Evolutionary conservation across 1,140 invertebrate species (phyloP).

Genomic region (Drosophila azteca): DNA sequence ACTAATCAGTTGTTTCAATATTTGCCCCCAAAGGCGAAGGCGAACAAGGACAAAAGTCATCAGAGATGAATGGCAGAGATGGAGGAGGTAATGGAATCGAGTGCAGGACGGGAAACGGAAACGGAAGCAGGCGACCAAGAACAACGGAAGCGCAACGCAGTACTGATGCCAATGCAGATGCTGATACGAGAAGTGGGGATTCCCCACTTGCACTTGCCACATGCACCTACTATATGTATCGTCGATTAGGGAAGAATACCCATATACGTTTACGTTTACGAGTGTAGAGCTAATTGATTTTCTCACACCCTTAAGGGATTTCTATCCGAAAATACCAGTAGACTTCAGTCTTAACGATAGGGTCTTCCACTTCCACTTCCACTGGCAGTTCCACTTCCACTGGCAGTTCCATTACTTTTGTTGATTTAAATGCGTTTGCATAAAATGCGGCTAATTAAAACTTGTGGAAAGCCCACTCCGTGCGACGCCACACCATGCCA

Average conservation of each 20-base stretch:
- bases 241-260: slow-evolving; percentile 34
- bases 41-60: slow-evolving; percentile 59
- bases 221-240: not conserved
- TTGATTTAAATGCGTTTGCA: slow-evolving; percentile 71
- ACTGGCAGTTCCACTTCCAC: slow-evolving; percentile 9
- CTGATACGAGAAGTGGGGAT: not conserved
- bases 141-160: slow-evolving; percentile 37
- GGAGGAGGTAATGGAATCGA: not conserved
- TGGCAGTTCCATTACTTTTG: slow-evolving; percentile 27
- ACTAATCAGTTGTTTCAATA: slow-evolving; percentile 81
- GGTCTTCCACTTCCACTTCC: no score
- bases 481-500: no score
- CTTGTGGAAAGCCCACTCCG: slow-evolving; percentile 50
- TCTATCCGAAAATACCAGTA: not conserved
- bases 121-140: slow-evolving; percentile 38
- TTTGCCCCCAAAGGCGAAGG: slow-evolving; percentile 48
- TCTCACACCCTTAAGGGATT: slow-evolving; percentile 45
- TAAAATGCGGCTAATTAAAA: slow-evolving; percentile 81
- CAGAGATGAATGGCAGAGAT: slow-evolving; percentile 20
- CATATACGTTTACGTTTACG: no score
- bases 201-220: not conserved
- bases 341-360: slow-evolving; percentile 9
- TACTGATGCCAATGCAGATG: slow-evolving; percentile 25
- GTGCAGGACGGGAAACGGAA: slow-evolving; percentile 66
- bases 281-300: slow-evolving; percentile 66